These are phyloP conservation scores for Hycleus phaleratus DNA, from an alignment of 1,140 invertebrate species.

Conservation along the genomic window DNA sequence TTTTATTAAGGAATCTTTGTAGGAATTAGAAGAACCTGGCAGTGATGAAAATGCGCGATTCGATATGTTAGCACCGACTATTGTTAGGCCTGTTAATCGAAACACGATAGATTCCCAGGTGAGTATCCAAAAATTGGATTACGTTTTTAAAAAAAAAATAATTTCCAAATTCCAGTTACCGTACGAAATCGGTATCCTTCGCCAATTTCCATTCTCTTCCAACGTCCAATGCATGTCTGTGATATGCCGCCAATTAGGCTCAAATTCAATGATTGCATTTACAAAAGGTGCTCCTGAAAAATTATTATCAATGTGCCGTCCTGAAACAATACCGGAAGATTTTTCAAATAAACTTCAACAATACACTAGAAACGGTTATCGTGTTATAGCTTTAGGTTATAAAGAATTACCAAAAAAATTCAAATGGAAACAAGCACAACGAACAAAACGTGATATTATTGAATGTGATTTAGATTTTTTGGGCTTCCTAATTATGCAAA, in stretches of 20 bases:
- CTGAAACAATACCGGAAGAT: slow-evolving; percentile 52
- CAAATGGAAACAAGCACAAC: slow-evolving; percentile 53
- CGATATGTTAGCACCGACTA: slow-evolving; percentile 78
- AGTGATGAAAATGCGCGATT: slow-evolving; percentile 78
- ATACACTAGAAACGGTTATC: slow-evolving; percentile 80
- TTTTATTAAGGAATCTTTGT: neutral
- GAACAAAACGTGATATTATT: slow-evolving; percentile 50
- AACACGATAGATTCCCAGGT: neutral
- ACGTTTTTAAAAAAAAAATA: too few relatives aligned
- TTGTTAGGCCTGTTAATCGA: slow-evolving; percentile 59
- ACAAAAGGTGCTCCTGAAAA: slow-evolving; percentile 91
- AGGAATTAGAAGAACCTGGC: slow-evolving; percentile 78
- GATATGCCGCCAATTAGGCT: slow-evolving; percentile 68
- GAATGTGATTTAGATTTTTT: slow-evolving; percentile 78
- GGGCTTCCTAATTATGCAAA: slow-evolving; percentile 84
- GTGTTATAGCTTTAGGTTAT: slow-evolving; percentile 79
- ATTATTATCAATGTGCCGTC: slow-evolving; percentile 51
- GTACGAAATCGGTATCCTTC: slow-evolving; percentile 70
- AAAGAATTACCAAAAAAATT: slow-evolving; percentile 54
- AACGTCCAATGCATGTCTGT: slow-evolving; percentile 86
- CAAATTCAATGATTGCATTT: slow-evolving; percentile 73
- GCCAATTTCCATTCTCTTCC: slow-evolving; percentile 88
- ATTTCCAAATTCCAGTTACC: slow-evolving; percentile 14
- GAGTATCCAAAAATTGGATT: too few relatives aligned
- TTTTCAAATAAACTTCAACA: slow-evolving; percentile 64